phyloP scores from a whole-genome alignment of 2,888 invertebrate species.

The Eilema caniola region DNA sequence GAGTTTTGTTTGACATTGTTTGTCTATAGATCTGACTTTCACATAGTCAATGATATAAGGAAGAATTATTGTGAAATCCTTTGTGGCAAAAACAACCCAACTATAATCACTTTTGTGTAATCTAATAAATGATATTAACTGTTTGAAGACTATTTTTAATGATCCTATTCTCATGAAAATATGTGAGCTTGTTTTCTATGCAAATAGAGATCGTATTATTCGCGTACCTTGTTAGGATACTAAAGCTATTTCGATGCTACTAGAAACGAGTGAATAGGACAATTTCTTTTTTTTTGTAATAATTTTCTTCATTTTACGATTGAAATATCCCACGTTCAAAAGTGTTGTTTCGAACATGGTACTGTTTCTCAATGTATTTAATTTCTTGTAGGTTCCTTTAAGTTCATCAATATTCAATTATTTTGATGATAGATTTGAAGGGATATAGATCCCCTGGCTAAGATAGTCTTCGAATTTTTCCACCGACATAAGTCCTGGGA shows the following conservation, averaged over 20 bases:
- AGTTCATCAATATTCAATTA: constrained; percentile 10
- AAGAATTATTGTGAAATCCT: constrained; percentile 57
- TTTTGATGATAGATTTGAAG: constrained; percentile 7
- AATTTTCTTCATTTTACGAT: constrained; percentile 1
- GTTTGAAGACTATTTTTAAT: constrained; percentile 13
- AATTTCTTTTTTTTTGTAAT: constrained; percentile 24
- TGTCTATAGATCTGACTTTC: constrained; percentile 56
- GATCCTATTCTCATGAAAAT: constrained; percentile 31
- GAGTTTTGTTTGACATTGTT: constrained; percentile 51
- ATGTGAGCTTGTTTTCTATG: constrained; percentile 45
- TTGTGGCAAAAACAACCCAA: constrained; percentile 66
- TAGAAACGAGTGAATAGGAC: constrained; percentile 58
- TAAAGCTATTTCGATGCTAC: constrained; percentile 41
- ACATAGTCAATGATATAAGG: constrained; percentile 55
- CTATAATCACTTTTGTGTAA: constrained; percentile 50
- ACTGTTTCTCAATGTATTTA: constrained; percentile 10
- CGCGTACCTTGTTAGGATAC: constrained; percentile 45
- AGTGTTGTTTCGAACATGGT: constrained; percentile 4
- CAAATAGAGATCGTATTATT: constrained; percentile 36
- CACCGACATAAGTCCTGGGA: constrained; percentile 23
- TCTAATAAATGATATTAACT: constrained; percentile 54
- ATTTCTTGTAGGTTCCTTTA: constrained; percentile 10
- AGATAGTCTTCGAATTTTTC: constrained; percentile 18
- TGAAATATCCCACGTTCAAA: constrained; percentile 3
- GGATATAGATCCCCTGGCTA: constrained; percentile 2